Base-by-base conservation (phyloP, 2,888 invertebrate genomes). In the Melanargia galathea region DNA sequence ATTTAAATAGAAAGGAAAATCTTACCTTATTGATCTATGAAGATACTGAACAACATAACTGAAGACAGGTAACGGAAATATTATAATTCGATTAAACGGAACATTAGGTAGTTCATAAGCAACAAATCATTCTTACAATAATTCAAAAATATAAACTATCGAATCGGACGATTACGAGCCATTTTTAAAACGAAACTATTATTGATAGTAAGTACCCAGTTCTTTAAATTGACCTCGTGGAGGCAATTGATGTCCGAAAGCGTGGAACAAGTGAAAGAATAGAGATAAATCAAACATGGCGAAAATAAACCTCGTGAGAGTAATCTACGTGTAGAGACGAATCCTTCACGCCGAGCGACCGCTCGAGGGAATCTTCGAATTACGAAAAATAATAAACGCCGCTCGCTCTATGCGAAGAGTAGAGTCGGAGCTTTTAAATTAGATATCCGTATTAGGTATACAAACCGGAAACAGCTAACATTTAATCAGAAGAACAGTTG, bases 91-190 rank as follows among this genome's bases (percentile, higher is more conserved):
- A 40, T 16, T 26, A 7, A 30, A 26, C 51, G 30, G 8, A 18
- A 16, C 46, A 6, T 11, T n/a, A n/a, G 4, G 11, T 51, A 51
- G 18, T 51, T 51, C 18, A 33, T 33, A 16, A 10, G 16, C 51
- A 16, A 51, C 51, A 51, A 33, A 51, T 51, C 51, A 33, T 33
- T 51, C n/a, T 33, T 51, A 30, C 30, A 30, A 30, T n/a, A n/a
- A n/a, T 48, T 48, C 13, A n/a, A 6, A n/a, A 26, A 13, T 30
- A 18, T 8, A 51, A 51, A 33, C 51, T 30, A 30, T 51, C 30
- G 16, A 30, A 51, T 18, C 8, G 10, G 24, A n/a, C 46, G 24
- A 24, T 24, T 24, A 30, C 16, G 16, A 16, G 30, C 5, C 16
- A 33, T 18, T 43, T 43, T 18, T 18, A 43, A 43, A 43, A 16